phyloP scores from a whole-genome alignment of 2,113 vertebrate species.

The Ciconia boyciana region DNA sequence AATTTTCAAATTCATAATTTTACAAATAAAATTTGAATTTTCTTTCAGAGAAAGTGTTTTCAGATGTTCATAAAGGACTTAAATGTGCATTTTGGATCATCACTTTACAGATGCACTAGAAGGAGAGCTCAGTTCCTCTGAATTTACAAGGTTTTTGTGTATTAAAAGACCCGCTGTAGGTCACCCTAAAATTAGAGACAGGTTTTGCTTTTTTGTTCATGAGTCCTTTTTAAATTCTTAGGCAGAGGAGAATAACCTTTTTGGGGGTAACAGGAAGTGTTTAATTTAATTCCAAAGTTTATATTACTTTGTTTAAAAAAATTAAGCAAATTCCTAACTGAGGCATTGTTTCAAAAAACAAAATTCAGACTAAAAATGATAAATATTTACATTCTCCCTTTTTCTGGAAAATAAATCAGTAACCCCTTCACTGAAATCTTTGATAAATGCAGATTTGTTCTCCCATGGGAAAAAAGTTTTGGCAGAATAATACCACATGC shows the following conservation, averaged over 20 bases:
- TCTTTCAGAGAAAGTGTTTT: background rate
- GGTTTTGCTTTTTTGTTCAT: background rate
- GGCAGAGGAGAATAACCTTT: background rate
- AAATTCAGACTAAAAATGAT: background rate
- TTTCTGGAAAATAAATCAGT: background rate
- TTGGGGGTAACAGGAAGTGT: background rate
- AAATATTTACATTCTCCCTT: background rate
- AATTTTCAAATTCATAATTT: background rate
- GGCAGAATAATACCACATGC: background rate
- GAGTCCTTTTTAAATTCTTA: background rate
- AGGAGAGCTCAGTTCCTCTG: background rate
- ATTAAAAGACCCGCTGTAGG: background rate
- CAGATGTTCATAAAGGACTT: background rate
- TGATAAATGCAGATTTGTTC: background rate
- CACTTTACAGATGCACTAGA: background rate
- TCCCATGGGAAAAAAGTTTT: background rate
- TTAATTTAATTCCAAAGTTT: background rate
- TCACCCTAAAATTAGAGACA: background rate
- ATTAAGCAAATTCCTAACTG: background rate
- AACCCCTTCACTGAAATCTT: background rate
- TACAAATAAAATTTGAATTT: background rate
- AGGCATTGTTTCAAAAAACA: background rate
- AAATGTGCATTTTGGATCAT: background rate
- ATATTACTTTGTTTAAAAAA: background rate
- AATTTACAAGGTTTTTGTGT: background rate